phyloP scores from a whole-genome alignment of 2,113 vertebrate genomes.

The Cricetomys ansorgei region DNA sequence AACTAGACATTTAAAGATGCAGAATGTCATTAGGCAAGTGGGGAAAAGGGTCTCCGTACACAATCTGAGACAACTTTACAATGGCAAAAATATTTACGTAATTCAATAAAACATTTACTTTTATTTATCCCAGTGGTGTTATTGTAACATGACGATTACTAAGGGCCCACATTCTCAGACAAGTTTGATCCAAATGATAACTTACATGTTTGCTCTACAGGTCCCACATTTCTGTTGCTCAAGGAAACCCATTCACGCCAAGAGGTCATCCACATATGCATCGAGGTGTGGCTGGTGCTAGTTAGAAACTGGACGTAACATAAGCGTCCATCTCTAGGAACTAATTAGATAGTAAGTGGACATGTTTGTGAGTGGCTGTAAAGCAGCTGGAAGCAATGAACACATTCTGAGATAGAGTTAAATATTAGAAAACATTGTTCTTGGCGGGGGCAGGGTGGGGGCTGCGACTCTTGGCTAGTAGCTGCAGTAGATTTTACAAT shows the following conservation, averaged over 20 bases:
- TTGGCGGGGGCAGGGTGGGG: too few species aligned
- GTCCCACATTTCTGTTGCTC: neutral
- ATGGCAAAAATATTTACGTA: neutral
- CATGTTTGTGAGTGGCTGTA: neutral
- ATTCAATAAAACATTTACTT: neutral
- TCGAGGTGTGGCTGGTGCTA: neutral
- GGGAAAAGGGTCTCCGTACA: neutral
- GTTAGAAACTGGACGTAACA: neutral
- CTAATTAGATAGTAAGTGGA: neutral
- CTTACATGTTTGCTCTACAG: neutral
- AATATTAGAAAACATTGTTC: neutral
- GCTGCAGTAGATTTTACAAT: neutral
- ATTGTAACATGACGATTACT: neutral
- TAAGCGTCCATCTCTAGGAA: neutral
- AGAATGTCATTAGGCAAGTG: neutral
- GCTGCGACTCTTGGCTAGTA: neutral
- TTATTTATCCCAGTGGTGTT: neutral
- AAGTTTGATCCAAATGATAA: neutral
- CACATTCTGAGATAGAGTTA: neutral
- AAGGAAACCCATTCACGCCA: neutral
- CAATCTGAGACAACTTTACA: neutral
- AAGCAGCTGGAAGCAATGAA: neutral
- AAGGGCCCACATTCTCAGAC: neutral
- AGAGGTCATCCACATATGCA: neutral
- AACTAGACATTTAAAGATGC: constrained; percentile 13